A percentile compares a stretch with the other conserved stretches of the same genome.
phyloP scores from a whole-genome alignment of 2,888 invertebrate genomes.

The Andricus curvator region DNA sequence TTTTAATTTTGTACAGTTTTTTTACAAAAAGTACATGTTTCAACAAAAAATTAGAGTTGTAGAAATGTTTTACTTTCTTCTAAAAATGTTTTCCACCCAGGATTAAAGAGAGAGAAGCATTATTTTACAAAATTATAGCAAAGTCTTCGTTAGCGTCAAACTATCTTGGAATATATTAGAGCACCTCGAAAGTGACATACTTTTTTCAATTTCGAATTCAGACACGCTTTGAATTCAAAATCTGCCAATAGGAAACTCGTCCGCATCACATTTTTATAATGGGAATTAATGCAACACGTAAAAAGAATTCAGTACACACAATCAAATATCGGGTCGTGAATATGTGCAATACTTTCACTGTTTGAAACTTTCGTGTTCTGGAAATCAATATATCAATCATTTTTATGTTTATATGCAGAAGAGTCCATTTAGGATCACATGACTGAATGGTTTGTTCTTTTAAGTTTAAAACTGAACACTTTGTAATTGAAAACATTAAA shows the following conservation, averaged over 20 bases:
- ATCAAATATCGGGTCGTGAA: not conserved
- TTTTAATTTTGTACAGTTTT: too few species aligned
- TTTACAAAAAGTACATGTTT: too few species aligned
- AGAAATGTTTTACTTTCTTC: too few species aligned
- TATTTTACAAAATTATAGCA: not conserved
- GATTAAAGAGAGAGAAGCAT: not conserved
- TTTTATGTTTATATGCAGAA: too few species aligned
- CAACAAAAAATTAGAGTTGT: too few species aligned
- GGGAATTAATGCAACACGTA: not conserved
- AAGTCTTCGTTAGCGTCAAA: not conserved
- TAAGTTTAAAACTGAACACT: not conserved
- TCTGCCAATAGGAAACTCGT: not conserved
- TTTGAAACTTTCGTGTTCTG: not conserved
- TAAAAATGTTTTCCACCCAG: too few species aligned
- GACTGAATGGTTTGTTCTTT: too few species aligned
- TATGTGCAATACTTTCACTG: not conserved
- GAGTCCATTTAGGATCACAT: too few species aligned
- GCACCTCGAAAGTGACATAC: slow-evolving; percentile 10
- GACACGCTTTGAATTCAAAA: slow-evolving; percentile 20
- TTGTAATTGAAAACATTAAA: not conserved
- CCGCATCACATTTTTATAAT: not conserved
- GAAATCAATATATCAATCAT: too few species aligned
- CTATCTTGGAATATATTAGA: not conserved
- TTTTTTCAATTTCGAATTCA: slow-evolving; percentile 1
- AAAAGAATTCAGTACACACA: not conserved